A percentile compares a stretch with the other conserved stretches of the same genome.
phyloP scores from a whole-genome alignment of 2,888 invertebrate species.

The Oscheius sp. region DNA sequence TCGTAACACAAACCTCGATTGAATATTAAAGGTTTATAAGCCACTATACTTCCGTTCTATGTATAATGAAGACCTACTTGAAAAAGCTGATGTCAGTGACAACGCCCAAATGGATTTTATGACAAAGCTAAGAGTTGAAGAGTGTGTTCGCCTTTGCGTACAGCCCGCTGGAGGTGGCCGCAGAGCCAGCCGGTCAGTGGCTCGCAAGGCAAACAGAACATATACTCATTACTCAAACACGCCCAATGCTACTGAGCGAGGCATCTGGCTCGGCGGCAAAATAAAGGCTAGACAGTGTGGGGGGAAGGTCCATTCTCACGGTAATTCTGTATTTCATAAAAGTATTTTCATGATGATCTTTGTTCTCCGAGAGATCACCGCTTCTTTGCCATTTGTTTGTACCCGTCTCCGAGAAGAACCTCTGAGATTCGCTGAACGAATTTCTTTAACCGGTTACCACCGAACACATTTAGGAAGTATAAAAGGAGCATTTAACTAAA shows the following conservation, averaged over 20 bases:
- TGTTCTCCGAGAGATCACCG: neutral
- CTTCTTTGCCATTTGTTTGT: neutral
- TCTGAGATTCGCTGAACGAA: too few species aligned
- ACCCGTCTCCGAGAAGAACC: too few species aligned
- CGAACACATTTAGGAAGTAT: too few species aligned
- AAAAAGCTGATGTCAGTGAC: neutral
- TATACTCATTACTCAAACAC: constrained; percentile 37
- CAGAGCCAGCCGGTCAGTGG: constrained; percentile 30
- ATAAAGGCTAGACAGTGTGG: neutral
- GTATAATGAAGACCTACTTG: too few species aligned
- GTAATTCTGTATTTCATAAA: neutral
- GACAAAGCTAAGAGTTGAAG: neutral
- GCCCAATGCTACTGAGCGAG: constrained; percentile 29
- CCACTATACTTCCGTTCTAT: too few species aligned
- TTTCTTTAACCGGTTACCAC: too few species aligned
- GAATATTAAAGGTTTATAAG: too few species aligned
- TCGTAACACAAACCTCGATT: too few species aligned
- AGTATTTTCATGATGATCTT: neutral
- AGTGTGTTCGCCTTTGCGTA: constrained; percentile 35
- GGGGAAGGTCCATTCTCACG: too few species aligned
- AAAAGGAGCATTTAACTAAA: too few species aligned
- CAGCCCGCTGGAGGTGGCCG: constrained; percentile 31
- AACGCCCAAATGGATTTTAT: neutral
- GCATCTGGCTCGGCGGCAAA: constrained; percentile 29
- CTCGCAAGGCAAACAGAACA: constrained; percentile 31